These are phyloP conservation scores for Nannobrachium achirus DNA, from an alignment of 2,113 vertebrate genomes.

Conservation along the genomic window DNA sequence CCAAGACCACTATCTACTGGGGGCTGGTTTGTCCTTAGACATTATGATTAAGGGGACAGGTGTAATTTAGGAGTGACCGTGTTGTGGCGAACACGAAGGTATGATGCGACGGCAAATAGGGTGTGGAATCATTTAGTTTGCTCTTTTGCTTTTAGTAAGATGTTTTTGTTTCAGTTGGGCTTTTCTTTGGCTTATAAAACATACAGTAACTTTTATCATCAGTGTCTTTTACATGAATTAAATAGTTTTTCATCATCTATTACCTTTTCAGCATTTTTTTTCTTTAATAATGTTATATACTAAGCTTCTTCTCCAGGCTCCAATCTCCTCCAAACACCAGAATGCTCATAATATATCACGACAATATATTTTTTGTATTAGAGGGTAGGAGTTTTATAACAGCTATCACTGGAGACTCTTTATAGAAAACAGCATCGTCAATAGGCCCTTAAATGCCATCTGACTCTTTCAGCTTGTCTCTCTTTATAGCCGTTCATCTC, in stretches of 20 bases:
- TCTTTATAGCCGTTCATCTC: slow-evolving; percentile 26
- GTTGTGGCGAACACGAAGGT: slow-evolving; percentile 2
- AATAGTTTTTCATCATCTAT: slow-evolving; percentile 16
- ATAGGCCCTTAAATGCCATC: not conserved
- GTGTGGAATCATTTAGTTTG: slow-evolving; percentile 31
- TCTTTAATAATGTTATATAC: slow-evolving; percentile 17
- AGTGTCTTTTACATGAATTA: slow-evolving; percentile 16
- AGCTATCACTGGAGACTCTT: not conserved
- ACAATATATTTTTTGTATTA: not conserved
- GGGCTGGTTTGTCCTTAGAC: slow-evolving; percentile 17
- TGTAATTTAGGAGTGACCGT: slow-evolving; percentile 35
- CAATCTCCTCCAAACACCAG: not conserved
- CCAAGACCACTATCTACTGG: slow-evolving; percentile 5
- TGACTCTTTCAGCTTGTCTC: slow-evolving; percentile 8
- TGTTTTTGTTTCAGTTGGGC: not conserved
- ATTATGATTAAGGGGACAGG: slow-evolving; percentile 25
- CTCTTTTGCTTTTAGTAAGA: not conserved
- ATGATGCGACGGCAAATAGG: slow-evolving; percentile 27
- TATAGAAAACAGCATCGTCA: slow-evolving; percentile 5
- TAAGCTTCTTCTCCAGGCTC: not conserved
- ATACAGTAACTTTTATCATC: slow-evolving; percentile 14
- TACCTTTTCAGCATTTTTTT: slow-evolving; percentile 7
- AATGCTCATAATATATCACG: slow-evolving; percentile 7
- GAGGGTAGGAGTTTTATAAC: not conserved
- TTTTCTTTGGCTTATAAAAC: not conserved